Evolutionary conservation across 2,113 vertebrate species (phyloP).

Genomic region (Corythornis cristatus): DNA sequence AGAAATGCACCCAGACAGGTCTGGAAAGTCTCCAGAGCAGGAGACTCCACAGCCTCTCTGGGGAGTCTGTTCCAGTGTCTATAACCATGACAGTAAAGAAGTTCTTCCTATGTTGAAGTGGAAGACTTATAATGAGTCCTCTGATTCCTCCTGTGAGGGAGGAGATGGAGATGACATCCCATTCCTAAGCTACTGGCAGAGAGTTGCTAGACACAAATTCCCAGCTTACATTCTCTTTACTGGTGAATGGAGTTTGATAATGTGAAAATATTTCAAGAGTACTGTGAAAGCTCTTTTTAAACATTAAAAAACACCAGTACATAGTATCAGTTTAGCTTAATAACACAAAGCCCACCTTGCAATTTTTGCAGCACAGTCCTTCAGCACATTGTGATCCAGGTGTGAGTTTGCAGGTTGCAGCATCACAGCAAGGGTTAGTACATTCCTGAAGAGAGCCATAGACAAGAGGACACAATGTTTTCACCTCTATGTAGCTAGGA

Average conservation of each 20-base stretch:
- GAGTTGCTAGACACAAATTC: neutral
- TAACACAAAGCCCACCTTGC: conserved; percentile 76
- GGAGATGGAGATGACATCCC: neutral
- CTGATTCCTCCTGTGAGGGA: neutral
- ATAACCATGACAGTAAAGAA: no score
- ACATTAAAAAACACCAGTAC: neutral
- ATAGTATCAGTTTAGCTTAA: neutral
- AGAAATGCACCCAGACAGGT: no score
- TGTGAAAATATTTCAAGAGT: neutral
- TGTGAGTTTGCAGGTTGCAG: conserved; percentile 83
- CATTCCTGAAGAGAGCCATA: conserved; percentile 77
- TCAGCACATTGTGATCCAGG: conserved; percentile 80
- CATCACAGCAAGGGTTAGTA: conserved; percentile 81
- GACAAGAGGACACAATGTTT: neutral
- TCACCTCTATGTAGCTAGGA: neutral
- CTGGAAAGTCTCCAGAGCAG: no score
- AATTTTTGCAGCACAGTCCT: conserved; percentile 84
- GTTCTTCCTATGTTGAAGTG: no score
- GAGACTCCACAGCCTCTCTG: no score
- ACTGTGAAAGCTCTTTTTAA: neutral
- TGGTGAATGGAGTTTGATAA: neutral
- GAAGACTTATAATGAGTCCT: neutral
- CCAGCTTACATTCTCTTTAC: neutral
- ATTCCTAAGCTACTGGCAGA: neutral
- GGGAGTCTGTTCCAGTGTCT: no score